Base-by-base conservation (phyloP, 2,797 vertebrate species). In the Ara ararauna region DNA sequence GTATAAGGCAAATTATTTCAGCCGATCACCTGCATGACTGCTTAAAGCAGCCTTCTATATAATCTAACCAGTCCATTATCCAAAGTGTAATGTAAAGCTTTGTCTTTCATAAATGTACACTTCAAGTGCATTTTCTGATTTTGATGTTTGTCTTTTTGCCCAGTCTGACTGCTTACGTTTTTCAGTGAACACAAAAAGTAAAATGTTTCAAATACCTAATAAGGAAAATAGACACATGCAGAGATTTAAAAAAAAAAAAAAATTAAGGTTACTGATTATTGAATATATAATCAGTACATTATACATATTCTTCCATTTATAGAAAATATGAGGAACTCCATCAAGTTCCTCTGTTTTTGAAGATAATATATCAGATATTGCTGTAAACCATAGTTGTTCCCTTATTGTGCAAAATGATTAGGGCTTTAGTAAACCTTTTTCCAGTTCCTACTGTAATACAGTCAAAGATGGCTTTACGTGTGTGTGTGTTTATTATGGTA, bases 1-100 rank as follows among this genome's bases (percentile, higher is more conserved):
- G 47, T 73, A 84, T 81, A 88, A 92, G 68, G 82, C 64, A 94
- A 93, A 76, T 74, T 4, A 93, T 88, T 96, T 93, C 50, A 73
- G 70, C 24, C 42, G 75, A 77, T 87, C 80, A 87, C 84, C 78
- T 87, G 68, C 29, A 40, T 74, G 65, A 92, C 56, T 73, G 64
- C 90, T 94, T 93, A 96, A 94, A 95, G 71, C 51, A 91, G 30
- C 24, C 19, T 21, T 78, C 51, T 80, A 18, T 54, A 85, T 60
- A 91, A 84, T 16, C 67, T 75, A 82, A 85, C 30, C 44, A 82
- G 38, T 29, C 34, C 36, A 62, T 29, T 82, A 29, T 64, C 32
- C 7, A 6, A 81, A 70, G 26, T 8, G 14, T 67, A 79, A 71
- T 53, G 29, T 48, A 86, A 76, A 76, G 51, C 19, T 90, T 86